Evolutionary conservation across 2,888 invertebrate species (phyloP), one percentile per base, ranked within the genome.

Genomic region (Tetragonula carbonaria): DNA sequence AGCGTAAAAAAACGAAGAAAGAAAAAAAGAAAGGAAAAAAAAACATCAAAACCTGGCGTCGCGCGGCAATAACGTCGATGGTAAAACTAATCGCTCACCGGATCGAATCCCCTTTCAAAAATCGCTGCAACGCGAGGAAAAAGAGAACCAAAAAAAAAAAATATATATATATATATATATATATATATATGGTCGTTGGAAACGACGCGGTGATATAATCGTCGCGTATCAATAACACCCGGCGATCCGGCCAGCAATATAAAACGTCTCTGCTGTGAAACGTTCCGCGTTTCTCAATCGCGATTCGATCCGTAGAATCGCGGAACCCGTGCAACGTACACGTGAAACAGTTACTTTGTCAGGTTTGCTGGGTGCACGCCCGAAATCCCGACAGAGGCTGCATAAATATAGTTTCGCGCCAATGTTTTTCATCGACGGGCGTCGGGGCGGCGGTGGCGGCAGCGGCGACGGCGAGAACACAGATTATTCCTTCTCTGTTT

Each of bases 401-500:
- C 83, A 83, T 83, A 83, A 83, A 83, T 83, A 83, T 83, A 83
- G 83, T 83, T 83, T 83, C 73, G 75, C 67, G 75, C 74, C 80
- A 53, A 78, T 80, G 72, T 85, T 81, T 80, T 84, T 81, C 68
- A 84, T 67, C 84, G 82, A 73, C 76, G 67, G 74, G 75, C 79
- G 70, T 66, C 71, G 73, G 63, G 71, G 66, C 70, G 84, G 21
- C 71, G 45, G 8, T 8, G 8, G 45, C 45, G 45, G 45, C 45
- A 8, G 45, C 11, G 73, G 66, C 73, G 82, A n/a, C 72, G 74
- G 68, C 76, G 83, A 83, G 84, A 83, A 83, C 75, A 72, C 82
- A 81, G 83, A 77, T 86, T 80, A 79, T 86, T 90, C 78, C 86
- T 91, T 84, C 85, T 84, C 88, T 92, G 90, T 92, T 93, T 93